A percentile compares a stretch with the other conserved stretches of the same genome.
Evolutionary conservation across 1,140 invertebrate species (phyloP).

Genomic region (Drosophila micromelanica): DNA sequence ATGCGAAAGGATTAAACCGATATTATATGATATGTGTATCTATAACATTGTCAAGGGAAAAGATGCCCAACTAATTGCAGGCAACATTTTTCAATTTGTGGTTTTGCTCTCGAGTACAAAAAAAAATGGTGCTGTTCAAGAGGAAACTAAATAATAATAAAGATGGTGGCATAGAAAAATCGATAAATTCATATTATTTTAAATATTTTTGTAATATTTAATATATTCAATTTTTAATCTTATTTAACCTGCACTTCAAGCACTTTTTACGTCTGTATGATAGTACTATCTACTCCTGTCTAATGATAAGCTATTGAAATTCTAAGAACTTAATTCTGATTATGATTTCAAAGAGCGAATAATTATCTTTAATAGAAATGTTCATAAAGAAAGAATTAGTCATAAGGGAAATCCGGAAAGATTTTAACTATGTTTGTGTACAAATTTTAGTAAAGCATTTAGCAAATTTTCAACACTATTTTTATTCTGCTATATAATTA

Average conservation of each 20-base stretch:
- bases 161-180: no score
- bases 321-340: neutral
- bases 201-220: no score
- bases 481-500: no score
- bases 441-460: no score
- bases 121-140: no score
- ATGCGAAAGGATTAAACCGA: slow-evolving; percentile 73
- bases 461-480: no score
- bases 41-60: neutral
- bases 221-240: no score
- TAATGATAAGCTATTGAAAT: neutral
- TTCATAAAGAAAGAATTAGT: no score
- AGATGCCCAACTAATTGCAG: neutral
- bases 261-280: neutral
- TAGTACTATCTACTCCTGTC: neutral
- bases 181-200: no score
- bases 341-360: neutral
- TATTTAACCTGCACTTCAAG: neutral
- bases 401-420: no score
- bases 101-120: neutral
- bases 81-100: neutral
- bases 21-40: neutral
- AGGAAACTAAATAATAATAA: no score
- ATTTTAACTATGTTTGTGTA: no score
- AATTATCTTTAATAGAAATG: neutral